These are phyloP conservation scores for Ramazzottius varieornatus DNA, from an alignment of 2,888 invertebrate species.

Conservation along the genomic window DNA sequence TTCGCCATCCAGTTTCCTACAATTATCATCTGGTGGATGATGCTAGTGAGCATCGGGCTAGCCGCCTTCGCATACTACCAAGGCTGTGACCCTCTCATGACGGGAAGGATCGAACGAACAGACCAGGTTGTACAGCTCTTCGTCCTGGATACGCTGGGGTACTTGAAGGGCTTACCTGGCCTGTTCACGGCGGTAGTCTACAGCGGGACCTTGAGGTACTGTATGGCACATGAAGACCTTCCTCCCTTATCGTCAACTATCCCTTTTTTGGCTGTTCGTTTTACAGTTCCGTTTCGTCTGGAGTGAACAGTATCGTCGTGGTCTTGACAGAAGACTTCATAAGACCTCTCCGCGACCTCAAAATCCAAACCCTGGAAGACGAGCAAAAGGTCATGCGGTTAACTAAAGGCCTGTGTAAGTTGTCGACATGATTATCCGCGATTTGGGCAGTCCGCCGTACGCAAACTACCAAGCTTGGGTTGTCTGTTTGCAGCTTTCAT, in stretches of 20 bases:
- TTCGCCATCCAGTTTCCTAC: not conserved
- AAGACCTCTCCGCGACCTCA: constrained; percentile 12
- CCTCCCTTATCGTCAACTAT: too few species aligned
- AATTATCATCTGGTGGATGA: not conserved
- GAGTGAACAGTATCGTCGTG: constrained; percentile 22
- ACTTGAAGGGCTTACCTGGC: constrained; percentile 20
- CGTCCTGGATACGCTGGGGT: constrained; percentile 20
- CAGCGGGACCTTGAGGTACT: constrained; percentile 22
- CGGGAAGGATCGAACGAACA: constrained; percentile 24
- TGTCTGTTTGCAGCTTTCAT: constrained; percentile 8
- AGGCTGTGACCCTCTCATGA: constrained; percentile 53
- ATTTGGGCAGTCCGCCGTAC: not conserved
- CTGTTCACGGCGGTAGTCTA: constrained; percentile 22
- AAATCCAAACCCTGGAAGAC: constrained; percentile 9
- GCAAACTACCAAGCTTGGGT: too few species aligned
- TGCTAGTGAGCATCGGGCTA: constrained; percentile 31
- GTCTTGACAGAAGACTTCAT: constrained; percentile 21
- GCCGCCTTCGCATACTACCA: constrained; percentile 53
- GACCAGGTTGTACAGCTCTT: constrained; percentile 28
- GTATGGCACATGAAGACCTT: too few species aligned
- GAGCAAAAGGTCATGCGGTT: not conserved
- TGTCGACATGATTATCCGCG: not conserved
- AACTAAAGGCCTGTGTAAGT: not conserved
- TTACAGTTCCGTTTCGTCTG: constrained; percentile 23
- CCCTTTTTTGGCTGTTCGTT: not conserved